Percentiles rank a stretch among this genome's conserved stretches.
Conservation (phyloP, 2,797 vertebrate species). For the Sebastolobus alascanus region DNA sequence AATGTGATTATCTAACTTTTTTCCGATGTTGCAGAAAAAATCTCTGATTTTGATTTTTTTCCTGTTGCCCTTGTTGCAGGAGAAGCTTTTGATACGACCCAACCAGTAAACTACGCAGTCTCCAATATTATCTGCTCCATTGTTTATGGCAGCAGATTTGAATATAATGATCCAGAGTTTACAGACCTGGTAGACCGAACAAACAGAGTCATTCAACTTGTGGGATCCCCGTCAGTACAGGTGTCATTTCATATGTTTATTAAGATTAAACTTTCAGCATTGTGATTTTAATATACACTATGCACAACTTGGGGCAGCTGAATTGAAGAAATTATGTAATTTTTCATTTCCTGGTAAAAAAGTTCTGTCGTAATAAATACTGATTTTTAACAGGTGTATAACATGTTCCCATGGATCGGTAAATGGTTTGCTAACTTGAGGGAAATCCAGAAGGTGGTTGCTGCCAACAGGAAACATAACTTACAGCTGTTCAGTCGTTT, state of each 20-base stretch:
- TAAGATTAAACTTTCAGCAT: neutral
- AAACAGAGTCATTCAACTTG: neutral
- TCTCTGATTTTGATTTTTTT: too few relatives aligned
- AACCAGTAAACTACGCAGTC: constrained; percentile 10
- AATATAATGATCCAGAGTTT: constrained; percentile 54
- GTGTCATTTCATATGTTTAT: neutral
- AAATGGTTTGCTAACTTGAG: neutral
- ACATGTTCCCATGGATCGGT: constrained; percentile 28
- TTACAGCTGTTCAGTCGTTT: constrained; percentile 9
- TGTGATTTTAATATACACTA: neutral
- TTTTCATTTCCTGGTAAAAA: too few relatives aligned
- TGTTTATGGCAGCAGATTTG: constrained; percentile 62
- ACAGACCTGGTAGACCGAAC: constrained; percentile 17
- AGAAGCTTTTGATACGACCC: constrained; percentile 36
- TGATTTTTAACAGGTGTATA: neutral
- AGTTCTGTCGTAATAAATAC: accelerated
- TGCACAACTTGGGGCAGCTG: neutral
- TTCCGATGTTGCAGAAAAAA: too few relatives aligned
- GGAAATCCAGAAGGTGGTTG: neutral
- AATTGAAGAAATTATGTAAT: neutral
- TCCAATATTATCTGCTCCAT: constrained; percentile 66
- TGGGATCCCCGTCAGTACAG: constrained; percentile 3
- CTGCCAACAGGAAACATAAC: constrained; percentile 21
- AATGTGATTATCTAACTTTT: too few relatives aligned
- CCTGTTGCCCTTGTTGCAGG: constrained; percentile 11